These are phyloP conservation scores for Balanococcus diminutus DNA, from an alignment of 2,888 invertebrate genomes.

Conservation along the genomic window DNA sequence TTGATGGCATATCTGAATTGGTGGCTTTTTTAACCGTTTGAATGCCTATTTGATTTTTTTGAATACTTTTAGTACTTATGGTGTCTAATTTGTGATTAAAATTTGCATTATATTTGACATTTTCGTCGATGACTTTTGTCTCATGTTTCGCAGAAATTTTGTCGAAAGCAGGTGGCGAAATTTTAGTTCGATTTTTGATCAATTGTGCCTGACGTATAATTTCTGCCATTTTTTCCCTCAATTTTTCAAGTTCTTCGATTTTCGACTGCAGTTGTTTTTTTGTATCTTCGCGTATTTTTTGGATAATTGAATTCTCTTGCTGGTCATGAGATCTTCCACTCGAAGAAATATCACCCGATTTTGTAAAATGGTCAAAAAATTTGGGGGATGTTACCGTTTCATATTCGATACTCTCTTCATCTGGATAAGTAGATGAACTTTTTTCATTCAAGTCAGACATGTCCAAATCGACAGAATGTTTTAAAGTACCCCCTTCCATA, in stretches of 20 bases:
- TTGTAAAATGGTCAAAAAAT: neutral
- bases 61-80: neutral
- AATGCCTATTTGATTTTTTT: neutral
- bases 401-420: neutral
- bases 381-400: neutral
- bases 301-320: neutral
- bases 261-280: neutral
- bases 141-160: neutral
- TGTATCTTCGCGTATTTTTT: neutral
- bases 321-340: neutral
- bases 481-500: neutral
- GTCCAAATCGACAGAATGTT: neutral
- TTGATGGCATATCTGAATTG: neutral
- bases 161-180: neutral
- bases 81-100: neutral
- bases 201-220: neutral
- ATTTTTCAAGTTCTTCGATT: neutral
- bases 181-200: neutral
- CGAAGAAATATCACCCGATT: too few relatives aligned
- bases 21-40: neutral
- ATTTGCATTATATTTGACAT: neutral
- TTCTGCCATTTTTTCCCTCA: neutral
- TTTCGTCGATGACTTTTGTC: neutral
- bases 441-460: neutral
- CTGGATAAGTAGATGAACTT: neutral